Evolutionary conservation across 2,888 invertebrate genomes (phyloP).

Genomic region (Eucriotettix oculatus): DNA sequence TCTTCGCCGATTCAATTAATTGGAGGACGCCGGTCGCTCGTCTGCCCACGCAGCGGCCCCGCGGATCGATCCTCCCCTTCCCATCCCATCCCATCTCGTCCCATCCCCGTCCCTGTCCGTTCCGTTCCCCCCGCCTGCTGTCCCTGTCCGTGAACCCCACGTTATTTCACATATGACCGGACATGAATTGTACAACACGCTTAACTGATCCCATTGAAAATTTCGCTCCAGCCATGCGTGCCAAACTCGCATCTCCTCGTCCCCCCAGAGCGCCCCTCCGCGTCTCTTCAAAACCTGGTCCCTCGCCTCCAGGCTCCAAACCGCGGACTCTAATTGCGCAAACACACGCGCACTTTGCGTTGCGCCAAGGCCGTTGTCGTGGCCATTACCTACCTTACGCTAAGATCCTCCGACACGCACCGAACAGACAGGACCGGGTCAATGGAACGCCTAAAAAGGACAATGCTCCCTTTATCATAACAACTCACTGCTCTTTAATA

Average conservation of each 20-base stretch:
- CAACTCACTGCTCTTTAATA: too few relatives aligned
- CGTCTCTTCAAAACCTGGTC: neutral
- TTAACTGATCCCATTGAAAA: slow-evolving; percentile 41
- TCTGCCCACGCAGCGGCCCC: neutral
- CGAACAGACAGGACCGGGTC: too few relatives aligned
- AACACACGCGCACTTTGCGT: too few relatives aligned
- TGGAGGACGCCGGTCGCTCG: too few relatives aligned
- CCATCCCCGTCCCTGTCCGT: neutral
- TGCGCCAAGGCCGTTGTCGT: too few relatives aligned
- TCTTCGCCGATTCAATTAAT: too few relatives aligned
- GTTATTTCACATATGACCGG: slow-evolving; percentile 46
- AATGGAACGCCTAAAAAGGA: too few relatives aligned
- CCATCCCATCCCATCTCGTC: neutral
- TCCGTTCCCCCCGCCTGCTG: neutral
- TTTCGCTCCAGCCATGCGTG: slow-evolving; percentile 12
- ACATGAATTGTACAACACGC: slow-evolving; percentile 46
- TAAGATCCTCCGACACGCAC: too few relatives aligned
- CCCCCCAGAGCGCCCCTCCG: neutral
- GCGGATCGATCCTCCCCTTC: neutral
- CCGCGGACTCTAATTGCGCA: neutral
- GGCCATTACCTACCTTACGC: too few relatives aligned
- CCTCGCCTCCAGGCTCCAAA: neutral
- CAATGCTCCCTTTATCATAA: too few relatives aligned
- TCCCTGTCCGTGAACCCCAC: slow-evolving; percentile 4
- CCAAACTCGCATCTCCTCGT: slow-evolving; percentile 4